Evolutionary conservation across 1,140 invertebrate genomes (phyloP).

Genomic region (Yoshiicerus persimilis): DNA sequence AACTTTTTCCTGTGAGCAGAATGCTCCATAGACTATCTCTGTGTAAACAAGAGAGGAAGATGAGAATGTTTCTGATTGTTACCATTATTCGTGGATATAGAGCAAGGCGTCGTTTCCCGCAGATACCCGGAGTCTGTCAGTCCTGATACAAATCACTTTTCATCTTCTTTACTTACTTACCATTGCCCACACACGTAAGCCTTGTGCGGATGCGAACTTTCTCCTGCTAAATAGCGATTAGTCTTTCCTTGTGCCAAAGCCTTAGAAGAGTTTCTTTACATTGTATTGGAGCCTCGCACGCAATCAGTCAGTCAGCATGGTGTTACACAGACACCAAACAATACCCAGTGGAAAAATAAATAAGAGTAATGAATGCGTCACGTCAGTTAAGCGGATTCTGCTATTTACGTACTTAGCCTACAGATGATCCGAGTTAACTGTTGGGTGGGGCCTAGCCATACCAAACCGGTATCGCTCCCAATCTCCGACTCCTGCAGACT

Average conservation of each 20-base stretch:
- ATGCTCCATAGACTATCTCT: conserved; percentile 93
- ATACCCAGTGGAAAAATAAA: background rate
- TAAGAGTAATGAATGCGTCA: background rate
- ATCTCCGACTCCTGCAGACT: too few relatives aligned
- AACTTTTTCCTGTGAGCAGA: conserved; percentile 66
- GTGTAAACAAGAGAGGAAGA: conserved; percentile 49
- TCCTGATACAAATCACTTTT: background rate
- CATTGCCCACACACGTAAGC: background rate
- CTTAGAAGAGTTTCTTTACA: background rate
- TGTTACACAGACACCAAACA: background rate
- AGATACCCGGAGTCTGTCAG: background rate
- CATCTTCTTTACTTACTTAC: background rate
- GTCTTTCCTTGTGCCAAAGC: background rate
- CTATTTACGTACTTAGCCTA: too few relatives aligned
- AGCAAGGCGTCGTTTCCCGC: too few relatives aligned
- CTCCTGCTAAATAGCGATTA: background rate
- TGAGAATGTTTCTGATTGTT: background rate
- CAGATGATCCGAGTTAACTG: background rate
- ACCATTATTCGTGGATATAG: too few relatives aligned
- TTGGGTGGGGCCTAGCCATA: background rate
- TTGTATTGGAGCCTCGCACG: background rate
- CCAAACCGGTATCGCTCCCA: too few relatives aligned
- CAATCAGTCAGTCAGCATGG: background rate
- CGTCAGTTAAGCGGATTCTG: background rate
- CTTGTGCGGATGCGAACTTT: background rate